A percentile compares a stretch with the other conserved stretches of the same genome.
Evolutionary conservation across 2,797 vertebrate species (phyloP).

Genomic region (Gorsachius magnificus): DNA sequence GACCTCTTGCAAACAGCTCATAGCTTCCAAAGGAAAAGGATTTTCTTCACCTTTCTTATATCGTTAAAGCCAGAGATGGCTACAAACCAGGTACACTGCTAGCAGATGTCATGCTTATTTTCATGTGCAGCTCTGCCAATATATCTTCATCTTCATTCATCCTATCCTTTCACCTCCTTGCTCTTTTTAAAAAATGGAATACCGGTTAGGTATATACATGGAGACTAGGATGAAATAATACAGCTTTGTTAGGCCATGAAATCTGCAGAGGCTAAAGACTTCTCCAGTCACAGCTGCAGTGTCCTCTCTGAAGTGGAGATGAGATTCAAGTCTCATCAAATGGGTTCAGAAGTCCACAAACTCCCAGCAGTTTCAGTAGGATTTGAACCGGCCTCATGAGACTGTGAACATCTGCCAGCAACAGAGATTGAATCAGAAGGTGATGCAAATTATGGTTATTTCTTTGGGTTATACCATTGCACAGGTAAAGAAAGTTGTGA

Average conservation of each 20-base stretch:
- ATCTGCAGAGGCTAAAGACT: neutral
- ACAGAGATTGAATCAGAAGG: neutral
- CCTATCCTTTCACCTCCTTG: neutral
- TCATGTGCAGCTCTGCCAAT: neutral
- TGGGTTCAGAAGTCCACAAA: neutral
- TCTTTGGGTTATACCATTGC: neutral
- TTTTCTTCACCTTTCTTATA: neutral
- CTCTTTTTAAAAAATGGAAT: neutral
- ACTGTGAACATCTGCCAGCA: neutral
- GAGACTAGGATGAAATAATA: neutral
- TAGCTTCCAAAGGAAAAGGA: neutral
- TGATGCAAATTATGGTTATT: neutral
- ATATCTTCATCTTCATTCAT: neutral
- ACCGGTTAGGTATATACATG: neutral
- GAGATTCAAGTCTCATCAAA: neutral
- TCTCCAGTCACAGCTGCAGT: neutral
- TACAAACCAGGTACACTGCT: neutral
- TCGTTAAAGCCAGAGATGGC: neutral
- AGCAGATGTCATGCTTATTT: neutral
- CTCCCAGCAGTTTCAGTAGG: neutral
- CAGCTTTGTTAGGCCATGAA: neutral
- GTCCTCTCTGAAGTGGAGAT: slow-evolving; percentile 3
- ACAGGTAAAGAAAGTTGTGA: neutral
- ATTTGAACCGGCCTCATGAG: neutral
- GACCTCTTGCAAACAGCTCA: neutral